Evolutionary conservation across 2,113 vertebrate species (phyloP).

Genomic region (Chaetura pelagica): DNA sequence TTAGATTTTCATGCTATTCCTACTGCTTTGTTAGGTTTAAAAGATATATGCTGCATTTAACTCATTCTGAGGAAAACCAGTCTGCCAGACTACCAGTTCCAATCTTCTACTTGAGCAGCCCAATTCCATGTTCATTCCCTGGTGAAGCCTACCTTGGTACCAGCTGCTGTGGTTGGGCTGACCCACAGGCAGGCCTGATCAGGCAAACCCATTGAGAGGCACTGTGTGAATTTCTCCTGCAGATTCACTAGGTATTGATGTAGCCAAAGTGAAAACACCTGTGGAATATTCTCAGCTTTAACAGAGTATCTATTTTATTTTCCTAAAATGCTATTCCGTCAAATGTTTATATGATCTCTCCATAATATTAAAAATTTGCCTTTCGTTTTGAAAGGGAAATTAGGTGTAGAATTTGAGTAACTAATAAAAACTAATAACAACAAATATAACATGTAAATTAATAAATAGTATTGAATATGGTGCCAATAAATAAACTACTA

Average conservation of each 20-base stretch:
- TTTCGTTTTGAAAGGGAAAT: background rate
- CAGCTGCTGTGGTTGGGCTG: background rate
- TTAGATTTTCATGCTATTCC: background rate
- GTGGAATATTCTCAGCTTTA: background rate
- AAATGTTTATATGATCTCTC: background rate
- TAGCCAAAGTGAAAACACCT: background rate
- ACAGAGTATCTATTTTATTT: background rate
- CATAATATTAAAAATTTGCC: background rate
- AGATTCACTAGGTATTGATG: background rate
- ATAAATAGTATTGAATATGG: background rate
- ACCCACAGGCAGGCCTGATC: fast-evolving
- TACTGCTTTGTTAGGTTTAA: background rate
- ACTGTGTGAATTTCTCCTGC: background rate
- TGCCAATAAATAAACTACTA: background rate
- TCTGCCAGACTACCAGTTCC: background rate
- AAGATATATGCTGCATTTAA: background rate
- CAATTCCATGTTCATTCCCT: background rate
- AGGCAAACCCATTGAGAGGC: background rate
- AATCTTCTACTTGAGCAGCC: background rate
- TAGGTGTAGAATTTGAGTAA: background rate
- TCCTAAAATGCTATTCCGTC: background rate
- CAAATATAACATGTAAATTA: background rate
- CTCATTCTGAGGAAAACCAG: background rate
- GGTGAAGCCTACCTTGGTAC: background rate
- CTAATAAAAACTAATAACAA: background rate